Evolutionary conservation across 53 echinoderm and acorn worm genomes (phyloP).

Genomic region (Apostichopus leukothele): DNA sequence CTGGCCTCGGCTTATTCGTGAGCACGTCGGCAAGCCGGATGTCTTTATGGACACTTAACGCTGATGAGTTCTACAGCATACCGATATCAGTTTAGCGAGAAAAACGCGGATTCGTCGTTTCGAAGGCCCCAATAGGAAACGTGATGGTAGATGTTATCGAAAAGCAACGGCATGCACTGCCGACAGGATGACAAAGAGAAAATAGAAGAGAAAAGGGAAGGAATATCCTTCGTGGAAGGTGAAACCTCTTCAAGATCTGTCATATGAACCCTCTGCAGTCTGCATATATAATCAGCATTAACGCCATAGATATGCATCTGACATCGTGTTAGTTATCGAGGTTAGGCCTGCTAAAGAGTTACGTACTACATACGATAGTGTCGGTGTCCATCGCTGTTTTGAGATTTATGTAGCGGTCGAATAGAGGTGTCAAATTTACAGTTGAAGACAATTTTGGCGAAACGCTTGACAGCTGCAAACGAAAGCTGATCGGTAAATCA

Average conservation of each 20-base stretch:
- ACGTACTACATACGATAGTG: neutral
- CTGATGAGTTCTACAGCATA: neutral
- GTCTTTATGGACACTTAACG: conserved; percentile 1
- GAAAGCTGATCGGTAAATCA: too few relatives aligned
- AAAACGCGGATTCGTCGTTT: neutral
- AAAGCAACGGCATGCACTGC: conserved; percentile 3
- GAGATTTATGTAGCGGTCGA: conserved; percentile 10
- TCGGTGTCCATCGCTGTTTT: neutral
- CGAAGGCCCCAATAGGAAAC: neutral
- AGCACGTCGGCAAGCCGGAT: conserved; percentile 6
- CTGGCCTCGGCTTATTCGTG: neutral
- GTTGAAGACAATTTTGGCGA: too few relatives aligned
- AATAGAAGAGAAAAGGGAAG: neutral
- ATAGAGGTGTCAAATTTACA: neutral
- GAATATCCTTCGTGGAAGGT: neutral
- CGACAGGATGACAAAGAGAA: neutral
- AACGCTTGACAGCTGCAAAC: too few relatives aligned
- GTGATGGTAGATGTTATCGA: neutral
- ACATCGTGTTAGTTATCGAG: neutral
- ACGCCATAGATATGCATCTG: conserved; percentile 7
- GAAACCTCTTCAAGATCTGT: neutral
- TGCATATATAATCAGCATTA: neutral
- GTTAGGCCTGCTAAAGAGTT: neutral
- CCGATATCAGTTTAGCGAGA: conserved; percentile 10
- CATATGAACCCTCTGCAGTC: neutral